phyloP scores from a whole-genome alignment of 1,140 invertebrate genomes.

The Frieseomelitta varia region DNA sequence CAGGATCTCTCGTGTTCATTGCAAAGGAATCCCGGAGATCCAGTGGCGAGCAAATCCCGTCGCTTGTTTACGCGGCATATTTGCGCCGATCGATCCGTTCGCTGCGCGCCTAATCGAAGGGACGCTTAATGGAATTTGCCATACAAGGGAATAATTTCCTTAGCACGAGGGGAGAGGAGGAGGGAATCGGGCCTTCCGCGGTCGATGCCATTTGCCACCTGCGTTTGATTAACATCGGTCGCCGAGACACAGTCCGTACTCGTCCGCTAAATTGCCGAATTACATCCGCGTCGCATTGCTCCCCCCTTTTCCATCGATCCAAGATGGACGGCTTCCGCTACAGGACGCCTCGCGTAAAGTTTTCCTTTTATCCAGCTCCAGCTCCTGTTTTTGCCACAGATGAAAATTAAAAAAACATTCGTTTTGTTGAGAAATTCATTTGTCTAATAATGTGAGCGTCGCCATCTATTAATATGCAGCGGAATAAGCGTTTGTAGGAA shows the following conservation, averaged over 20 bases:
- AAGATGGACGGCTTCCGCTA: neutral
- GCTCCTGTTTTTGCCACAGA: neutral
- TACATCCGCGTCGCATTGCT: slow-evolving; percentile 3
- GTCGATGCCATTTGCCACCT: slow-evolving; percentile 68
- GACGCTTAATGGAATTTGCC: slow-evolving; percentile 66
- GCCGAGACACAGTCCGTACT: slow-evolving; percentile 36
- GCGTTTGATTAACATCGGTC: slow-evolving; percentile 65
- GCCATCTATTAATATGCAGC: too few species aligned
- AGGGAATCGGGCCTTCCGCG: slow-evolving; percentile 43
- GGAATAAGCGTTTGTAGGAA: too few species aligned
- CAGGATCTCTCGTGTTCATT: slow-evolving; percentile 18
- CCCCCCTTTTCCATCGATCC: too few species aligned
- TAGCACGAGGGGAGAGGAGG: neutral
- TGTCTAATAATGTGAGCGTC: too few species aligned
- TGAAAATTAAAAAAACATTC: too few species aligned
- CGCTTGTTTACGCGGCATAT: slow-evolving; percentile 66
- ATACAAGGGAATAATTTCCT: slow-evolving; percentile 69
- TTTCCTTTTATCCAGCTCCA: neutral
- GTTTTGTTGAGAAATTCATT: too few species aligned
- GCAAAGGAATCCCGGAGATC: slow-evolving; percentile 59
- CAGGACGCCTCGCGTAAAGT: too few species aligned
- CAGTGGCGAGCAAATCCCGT: slow-evolving; percentile 52
- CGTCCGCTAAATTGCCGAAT: slow-evolving; percentile 53
- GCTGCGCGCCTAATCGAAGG: slow-evolving; percentile 63
- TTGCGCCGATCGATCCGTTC: slow-evolving; percentile 63